These are phyloP conservation scores for Phalangium opilio DNA, from an alignment of 2,888 invertebrate genomes.

Conservation along the genomic window DNA sequence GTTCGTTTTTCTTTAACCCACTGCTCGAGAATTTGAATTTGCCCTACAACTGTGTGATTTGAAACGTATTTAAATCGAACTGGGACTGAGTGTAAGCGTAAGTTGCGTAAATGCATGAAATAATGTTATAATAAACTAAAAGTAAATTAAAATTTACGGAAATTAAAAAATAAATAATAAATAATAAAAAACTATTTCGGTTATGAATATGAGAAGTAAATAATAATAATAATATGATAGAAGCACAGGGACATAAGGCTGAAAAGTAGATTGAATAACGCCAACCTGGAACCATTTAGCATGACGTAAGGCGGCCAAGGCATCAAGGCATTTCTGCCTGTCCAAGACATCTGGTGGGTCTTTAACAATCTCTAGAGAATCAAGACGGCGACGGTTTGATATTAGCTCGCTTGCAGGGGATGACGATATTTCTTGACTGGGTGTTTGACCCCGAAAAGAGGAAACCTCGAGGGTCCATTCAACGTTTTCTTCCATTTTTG, in stretches of 20 bases:
- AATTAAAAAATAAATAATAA: not conserved
- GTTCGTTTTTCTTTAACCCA: too few species aligned
- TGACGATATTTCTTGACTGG: conserved; percentile 21
- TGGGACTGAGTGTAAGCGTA: too few species aligned
- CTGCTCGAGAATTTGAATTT: too few species aligned
- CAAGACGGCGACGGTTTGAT: conserved; percentile 23
- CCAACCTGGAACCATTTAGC: conserved; percentile 99
- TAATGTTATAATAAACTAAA: too few species aligned
- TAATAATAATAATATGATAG: not conserved
- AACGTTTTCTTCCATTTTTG: too few species aligned
- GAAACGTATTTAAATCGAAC: too few species aligned
- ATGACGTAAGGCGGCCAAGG: conserved; percentile 98
- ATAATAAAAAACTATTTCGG: conserved; percentile 13
- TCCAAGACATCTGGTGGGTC: conserved; percentile 81
- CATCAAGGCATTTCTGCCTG: conserved; percentile 98
- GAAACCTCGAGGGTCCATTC: too few species aligned
- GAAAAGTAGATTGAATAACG: conserved; percentile 26
- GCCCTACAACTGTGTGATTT: too few species aligned
- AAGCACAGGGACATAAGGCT: conserved; percentile 29
- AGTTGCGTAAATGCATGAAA: too few species aligned
- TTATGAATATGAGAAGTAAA: not conserved
- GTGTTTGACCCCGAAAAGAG: conserved; percentile 30
- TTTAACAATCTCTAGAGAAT: conserved; percentile 35
- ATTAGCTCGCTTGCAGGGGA: conserved; percentile 9
- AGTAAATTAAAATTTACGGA: too few species aligned